Percentiles rank a stretch among this genome's conserved stretches.
phyloP scores from a whole-genome alignment of 2,888 invertebrate genomes.

The Dromius quadrimaculatus region DNA sequence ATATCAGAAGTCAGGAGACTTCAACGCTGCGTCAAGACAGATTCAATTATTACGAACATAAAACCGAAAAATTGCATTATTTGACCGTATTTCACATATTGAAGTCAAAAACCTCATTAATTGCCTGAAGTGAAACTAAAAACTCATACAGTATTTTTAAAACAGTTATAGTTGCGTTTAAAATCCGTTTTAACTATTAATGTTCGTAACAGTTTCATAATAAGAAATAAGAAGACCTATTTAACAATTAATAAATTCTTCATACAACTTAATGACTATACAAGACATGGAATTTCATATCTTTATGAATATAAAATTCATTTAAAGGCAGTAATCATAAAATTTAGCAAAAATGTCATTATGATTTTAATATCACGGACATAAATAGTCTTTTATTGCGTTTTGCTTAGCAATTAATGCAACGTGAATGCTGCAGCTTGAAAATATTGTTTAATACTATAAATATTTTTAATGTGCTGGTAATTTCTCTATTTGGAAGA shows the following conservation, averaged over 20 bases:
- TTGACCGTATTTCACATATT: too few species aligned
- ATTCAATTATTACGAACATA: too few species aligned
- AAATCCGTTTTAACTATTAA: neutral
- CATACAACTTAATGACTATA: too few species aligned
- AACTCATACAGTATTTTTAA: neutral
- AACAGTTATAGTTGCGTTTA: neutral
- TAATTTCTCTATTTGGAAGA: neutral
- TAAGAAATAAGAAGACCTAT: neutral
- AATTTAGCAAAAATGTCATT: neutral
- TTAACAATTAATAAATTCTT: neutral
- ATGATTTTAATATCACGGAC: neutral
- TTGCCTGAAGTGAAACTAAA: conserved; percentile 1
- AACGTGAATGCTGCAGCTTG: neutral
- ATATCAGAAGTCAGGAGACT: too few species aligned
- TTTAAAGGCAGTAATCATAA: neutral
- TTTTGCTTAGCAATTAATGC: neutral
- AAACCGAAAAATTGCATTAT: too few species aligned
- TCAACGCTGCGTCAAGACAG: too few species aligned
- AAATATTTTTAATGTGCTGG: neutral
- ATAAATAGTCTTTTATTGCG: neutral
- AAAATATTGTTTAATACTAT: neutral
- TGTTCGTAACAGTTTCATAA: neutral
- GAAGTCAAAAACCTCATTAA: neutral
- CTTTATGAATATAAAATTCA: neutral
- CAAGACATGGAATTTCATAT: too few species aligned